Evolutionary conservation across 2,113 vertebrate genomes (phyloP), one percentile per base, ranked within the genome.

Genomic region (Mormyrus lacerda): DNA sequence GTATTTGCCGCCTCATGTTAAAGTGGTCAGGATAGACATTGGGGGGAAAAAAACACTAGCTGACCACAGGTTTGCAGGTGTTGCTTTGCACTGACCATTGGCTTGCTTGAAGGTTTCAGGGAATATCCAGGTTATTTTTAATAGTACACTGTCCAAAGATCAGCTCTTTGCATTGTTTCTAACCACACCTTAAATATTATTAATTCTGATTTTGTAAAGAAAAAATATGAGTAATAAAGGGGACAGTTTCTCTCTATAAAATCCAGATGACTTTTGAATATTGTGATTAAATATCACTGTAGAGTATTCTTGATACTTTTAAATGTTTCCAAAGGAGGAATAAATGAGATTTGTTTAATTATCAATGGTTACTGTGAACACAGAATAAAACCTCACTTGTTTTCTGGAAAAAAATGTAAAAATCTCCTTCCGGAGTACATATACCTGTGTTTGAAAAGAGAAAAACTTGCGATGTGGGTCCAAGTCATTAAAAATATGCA

Each of bases 51-150:
- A n/a, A n/a, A 55, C 9, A n/a, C 53, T 31, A 21, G 53, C 35
- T 73, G 27, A 69, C 87, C 82, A 84, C 42, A 17, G 21, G 82
- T 84, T 45, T 51, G 48, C 31, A 45, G 42, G 24, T 15, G 35
- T 42, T 61, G 88, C 17, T 42, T 83, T 51, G 83, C 44, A 24
- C n/a, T 86, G 89, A 44, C 53, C 27, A 39, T 61, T 53, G 58
- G 85, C 48, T 42, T 87, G 50, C 50, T 50, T 87, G 84, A 87
- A 87, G 55, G 83, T 87, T 85, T 69, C 47, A 48, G 86, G 61
- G 85, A 90, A 90, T 90, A 79, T 51, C n/a, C 85, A 90, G 82
- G 61, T 76, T 79, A 27, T 76, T 76, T 35, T 45, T 83, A 42
- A 50, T 48, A 88, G 11, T 61, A 47, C 35, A 73, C 31, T 82